These are phyloP conservation scores for Teleogryllus oceanicus DNA, from an alignment of 2,888 invertebrate genomes.

Conservation along the genomic window DNA sequence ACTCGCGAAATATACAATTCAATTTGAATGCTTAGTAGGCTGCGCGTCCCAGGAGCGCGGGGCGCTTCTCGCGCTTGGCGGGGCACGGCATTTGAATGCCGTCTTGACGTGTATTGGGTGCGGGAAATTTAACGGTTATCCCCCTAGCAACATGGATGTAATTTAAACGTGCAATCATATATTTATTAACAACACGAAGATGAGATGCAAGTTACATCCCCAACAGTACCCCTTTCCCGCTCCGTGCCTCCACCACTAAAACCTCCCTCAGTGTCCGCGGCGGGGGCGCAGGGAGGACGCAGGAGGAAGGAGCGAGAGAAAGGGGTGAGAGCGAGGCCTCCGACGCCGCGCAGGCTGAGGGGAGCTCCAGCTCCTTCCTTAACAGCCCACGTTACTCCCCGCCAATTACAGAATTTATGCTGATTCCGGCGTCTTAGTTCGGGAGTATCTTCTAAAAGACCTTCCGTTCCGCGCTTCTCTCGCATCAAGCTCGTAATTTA, in stretches of 20 bases:
- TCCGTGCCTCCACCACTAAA: not conserved
- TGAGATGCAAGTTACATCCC: conserved; percentile 29
- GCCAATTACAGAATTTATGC: conserved; percentile 54
- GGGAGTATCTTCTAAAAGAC: conserved; percentile 3
- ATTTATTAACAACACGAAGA: conserved; percentile 38
- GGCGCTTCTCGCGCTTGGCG: not conserved
- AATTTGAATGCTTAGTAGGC: too few relatives aligned
- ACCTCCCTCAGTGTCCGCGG: not conserved
- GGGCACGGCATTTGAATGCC: conserved; percentile 20
- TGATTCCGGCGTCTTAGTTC: conserved; percentile 52
- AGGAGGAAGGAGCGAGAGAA: conserved; percentile 19
- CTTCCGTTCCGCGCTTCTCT: conserved; percentile 21
- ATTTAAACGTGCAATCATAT: conserved; percentile 37
- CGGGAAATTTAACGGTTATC: conserved; percentile 34
- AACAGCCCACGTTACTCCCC: conserved; percentile 21
- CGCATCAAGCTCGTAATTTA: conserved; percentile 24
- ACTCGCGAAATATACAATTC: too few relatives aligned
- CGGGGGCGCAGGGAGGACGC: not conserved
- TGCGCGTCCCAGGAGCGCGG: too few relatives aligned
- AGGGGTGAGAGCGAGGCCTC: conserved; percentile 32
- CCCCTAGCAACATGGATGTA: conserved; percentile 35
- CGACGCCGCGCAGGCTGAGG: not conserved
- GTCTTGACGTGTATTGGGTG: conserved; percentile 21
- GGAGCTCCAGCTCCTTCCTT: conserved; percentile 23
- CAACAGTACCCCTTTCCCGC: not conserved